phyloP scores from a whole-genome alignment of 2,888 invertebrate species.

The Petrophora chlorosata region DNA sequence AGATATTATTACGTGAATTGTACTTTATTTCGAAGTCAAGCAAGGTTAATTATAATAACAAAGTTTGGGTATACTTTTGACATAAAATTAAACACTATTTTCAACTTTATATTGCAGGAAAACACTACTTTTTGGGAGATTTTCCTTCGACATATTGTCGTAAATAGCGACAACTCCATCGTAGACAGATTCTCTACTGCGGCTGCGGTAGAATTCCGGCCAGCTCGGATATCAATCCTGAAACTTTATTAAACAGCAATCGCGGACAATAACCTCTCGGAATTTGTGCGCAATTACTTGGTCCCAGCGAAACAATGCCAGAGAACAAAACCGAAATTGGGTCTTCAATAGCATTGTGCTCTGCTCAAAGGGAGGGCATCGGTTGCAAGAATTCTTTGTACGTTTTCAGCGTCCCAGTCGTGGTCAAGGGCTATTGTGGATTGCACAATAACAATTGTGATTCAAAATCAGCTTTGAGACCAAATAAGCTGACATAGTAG shows the following conservation, averaged over 20 bases:
- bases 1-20: no score
- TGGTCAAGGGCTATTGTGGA: constrained; percentile 54
- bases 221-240: constrained; percentile 16
- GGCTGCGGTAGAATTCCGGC: constrained; percentile 6
- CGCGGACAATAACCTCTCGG: constrained; percentile 24
- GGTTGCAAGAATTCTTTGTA: constrained; percentile 38
- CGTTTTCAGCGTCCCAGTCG: constrained; percentile 35
- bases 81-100: no score
- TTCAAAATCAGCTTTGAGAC: constrained; percentile 65
- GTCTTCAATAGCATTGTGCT: constrained; percentile 35
- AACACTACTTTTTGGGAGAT: no score
- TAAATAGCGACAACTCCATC: no score
- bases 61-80: no score
- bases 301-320: constrained; percentile 34
- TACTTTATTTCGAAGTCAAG: no score
- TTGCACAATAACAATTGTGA: constrained; percentile 70
- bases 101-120: no score
- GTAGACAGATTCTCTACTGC: no score
- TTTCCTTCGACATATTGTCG: no score
- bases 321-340: constrained; percentile 40
- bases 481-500: constrained; percentile 68
- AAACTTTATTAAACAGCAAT: constrained; percentile 24
- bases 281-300: constrained; percentile 35
- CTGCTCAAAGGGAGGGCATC: constrained; percentile 40
- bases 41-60: no score